Base-by-base conservation (phyloP, 2,888 invertebrate species). In the Furcula furcula region DNA sequence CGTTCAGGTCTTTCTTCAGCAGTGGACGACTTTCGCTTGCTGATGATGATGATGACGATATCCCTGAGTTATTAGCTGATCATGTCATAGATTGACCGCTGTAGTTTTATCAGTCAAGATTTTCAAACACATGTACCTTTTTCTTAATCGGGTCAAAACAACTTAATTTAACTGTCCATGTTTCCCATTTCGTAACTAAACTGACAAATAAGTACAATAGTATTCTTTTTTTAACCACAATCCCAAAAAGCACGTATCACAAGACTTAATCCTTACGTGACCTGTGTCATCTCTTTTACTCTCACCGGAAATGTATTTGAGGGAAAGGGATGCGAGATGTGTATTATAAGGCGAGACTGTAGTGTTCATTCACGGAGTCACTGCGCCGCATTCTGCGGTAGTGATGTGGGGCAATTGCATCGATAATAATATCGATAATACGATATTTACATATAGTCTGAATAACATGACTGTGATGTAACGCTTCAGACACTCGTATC, bases 291-390 rank as follows among this genome's bases (percentile, higher is more conserved):
- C 65, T 54, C 55, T 55, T 38, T 74, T 65, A 6, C 34, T 46
- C 55, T 7, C 31, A 11, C 12, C 2, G 5, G 5, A 11, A 7
- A 20, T 16, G 31, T 23, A 13, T 38, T 11, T 2, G 45, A 37
- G 25, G 6, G 66, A 56, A 34, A 19, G 57, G 65, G 59, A 55
- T 57, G 40, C 59, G 62, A 26, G 46, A 63, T 36, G n/a, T 16
- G 51, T 52, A 45, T 55, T 60, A 53, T 54, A 60, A 55, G 54
- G 49, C 59, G 62, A 54, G 60, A 62, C 65, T 74, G 65, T 67
- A 74, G 75, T 76, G 74, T 80, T 84, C 87, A 86, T 87, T 87
- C 82, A 86, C 69, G 65, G 66, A 76, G 74, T 74, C 68, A 80
- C 78, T 79, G 80, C 77, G 66, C 86, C 69, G 74, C 86, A 86